Conservation (phyloP, 2,797 vertebrate genomes). For the Sebastolobus alascanus region DNA sequence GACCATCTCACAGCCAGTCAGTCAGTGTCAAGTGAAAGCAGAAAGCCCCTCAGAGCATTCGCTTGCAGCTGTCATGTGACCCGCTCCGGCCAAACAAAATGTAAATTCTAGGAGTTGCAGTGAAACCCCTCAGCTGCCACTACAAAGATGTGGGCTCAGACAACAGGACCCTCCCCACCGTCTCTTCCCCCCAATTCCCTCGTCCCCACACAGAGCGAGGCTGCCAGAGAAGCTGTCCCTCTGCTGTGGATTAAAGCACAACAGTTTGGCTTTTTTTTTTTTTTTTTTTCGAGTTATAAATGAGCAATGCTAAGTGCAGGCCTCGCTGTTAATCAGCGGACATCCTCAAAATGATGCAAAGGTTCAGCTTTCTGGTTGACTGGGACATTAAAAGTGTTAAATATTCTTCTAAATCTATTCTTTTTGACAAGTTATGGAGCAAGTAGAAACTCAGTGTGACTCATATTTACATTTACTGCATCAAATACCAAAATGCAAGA, state of each 20-base stretch:
- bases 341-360: conserved; percentile 39
- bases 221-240: conserved; percentile 63
- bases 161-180: conserved; percentile 59
- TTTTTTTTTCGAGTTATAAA: conserved; percentile 58
- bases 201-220: conserved; percentile 46
- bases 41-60: conserved; percentile 85
- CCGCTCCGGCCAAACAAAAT: conserved; percentile 84
- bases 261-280: conserved; percentile 60
- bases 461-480: background rate
- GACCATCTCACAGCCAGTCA: conserved; percentile 88
- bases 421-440: background rate
- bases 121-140: conserved; percentile 85
- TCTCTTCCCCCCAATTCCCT: conserved; percentile 53
- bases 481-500: background rate
- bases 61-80: conserved; percentile 89
- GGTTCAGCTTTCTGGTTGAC: background rate
- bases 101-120: conserved; percentile 79
- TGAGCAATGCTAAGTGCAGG: conserved; percentile 55
- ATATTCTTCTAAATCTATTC: background rate
- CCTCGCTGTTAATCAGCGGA: conserved; percentile 33
- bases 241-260: conserved; percentile 71
- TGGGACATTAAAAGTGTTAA: background rate
- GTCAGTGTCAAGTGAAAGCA: conserved; percentile 88
- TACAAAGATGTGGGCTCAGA: conserved; percentile 81
- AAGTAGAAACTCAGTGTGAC: background rate